Evolutionary conservation across 1,140 invertebrate species (phyloP), one percentile per base, ranked within the genome.

Genomic region (Tetraneura akinire): DNA sequence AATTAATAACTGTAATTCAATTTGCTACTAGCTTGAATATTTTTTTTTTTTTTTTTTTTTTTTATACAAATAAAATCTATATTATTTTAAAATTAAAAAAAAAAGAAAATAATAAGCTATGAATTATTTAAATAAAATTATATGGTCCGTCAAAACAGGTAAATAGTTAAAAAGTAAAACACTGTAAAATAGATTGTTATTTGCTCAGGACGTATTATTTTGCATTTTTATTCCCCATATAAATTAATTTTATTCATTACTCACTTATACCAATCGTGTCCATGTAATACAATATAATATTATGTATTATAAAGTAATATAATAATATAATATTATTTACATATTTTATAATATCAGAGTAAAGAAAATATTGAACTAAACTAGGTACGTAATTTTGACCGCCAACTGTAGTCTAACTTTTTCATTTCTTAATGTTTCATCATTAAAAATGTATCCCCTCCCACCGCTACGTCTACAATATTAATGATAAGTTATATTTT

Each of bases 311-410:
- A 29, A n/a, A 29, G 9, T 18, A 32, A 16, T 64, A 32, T 18
- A 37, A 64, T 64, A 64, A 9, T 18, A 32, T 21, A 21, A 16
- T 42, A 68, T 45, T 37, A 4, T 37, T 37, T 26, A 70, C 18
- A 70, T n/a, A n/a, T n/a, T n/a, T 47, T 49, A 1, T 49, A 11
- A 37, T 37, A 4, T 47, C 6, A 9, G 10, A 23, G 23, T 49
- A 70, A 47, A 29, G 26, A 70, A 47, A 29, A 9, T 16, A 26
- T 47, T 8, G n/a, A 11, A 26, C 23, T 70, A n/a, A 49, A 26
- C 66, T n/a, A n/a, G n/a, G n/a, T n/a, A n/a, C 66, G 66, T 70
- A n/a, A n/a, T n/a, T 70, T 70, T 70, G 45, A 49, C 42, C 23
- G 16, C 45, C 45, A 18, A 70, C 32, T 18, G 21, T 66, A 66